Evolutionary conservation across 2,888 invertebrate genomes (phyloP).

Genomic region (Hemistola chrysoprasaria): DNA sequence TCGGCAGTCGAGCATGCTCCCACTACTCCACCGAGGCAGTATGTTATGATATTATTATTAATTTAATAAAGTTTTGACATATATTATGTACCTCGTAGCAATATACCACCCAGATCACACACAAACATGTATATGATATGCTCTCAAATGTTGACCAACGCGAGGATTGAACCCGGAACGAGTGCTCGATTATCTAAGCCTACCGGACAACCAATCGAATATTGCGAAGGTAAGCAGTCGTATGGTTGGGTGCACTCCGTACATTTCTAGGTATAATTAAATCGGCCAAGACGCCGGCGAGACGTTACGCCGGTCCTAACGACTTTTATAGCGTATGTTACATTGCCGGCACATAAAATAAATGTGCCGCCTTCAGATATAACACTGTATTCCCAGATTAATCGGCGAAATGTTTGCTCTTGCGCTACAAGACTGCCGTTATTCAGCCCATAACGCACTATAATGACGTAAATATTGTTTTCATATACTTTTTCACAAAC

Average conservation of each 20-base stretch:
- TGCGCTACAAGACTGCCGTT: conserved; percentile 62
- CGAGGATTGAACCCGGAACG: no score
- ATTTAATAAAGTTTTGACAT: no score
- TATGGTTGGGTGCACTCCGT: conserved; percentile 59
- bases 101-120: no score
- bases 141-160: no score
- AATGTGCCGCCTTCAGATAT: conserved; percentile 78
- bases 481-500: conserved; percentile 41
- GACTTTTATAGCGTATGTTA: conserved; percentile 82
- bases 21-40: no score
- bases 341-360: conserved; percentile 81
- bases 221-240: conserved; percentile 37
- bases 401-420: conserved; percentile 77
- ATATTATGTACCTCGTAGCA: no score
- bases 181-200: no score
- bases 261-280: conserved; percentile 79
- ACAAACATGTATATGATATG: no score
- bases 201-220: no score
- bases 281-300: conserved; percentile 78
- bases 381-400: conserved; percentile 72
- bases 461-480: conserved; percentile 60
- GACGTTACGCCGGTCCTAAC: conserved; percentile 80
- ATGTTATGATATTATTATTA: no score
- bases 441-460: conserved; percentile 51
- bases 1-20: no score